phyloP scores from a whole-genome alignment of 2,797 vertebrate species.

The Gephyroberyx darwinii region DNA sequence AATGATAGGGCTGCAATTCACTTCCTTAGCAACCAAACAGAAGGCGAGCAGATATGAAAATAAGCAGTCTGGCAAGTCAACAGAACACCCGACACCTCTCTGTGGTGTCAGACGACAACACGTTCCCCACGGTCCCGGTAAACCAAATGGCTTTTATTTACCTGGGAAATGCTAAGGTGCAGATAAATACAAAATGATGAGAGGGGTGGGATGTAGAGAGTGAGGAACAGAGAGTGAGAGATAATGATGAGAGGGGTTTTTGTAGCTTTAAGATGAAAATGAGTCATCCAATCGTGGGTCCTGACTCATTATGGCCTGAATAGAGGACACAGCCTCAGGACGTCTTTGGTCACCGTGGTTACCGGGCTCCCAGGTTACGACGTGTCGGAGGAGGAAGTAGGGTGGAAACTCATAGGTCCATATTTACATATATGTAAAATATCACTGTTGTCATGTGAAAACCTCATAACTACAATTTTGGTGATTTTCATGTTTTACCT shows the following conservation, averaged over 20 bases:
- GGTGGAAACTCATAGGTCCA: constrained; percentile 51
- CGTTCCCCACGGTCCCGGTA: constrained; percentile 24
- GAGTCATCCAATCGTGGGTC: constrained; percentile 68
- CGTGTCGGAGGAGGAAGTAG: constrained; percentile 40
- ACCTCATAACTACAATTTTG: too few species aligned
- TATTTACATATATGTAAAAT: constrained; percentile 52
- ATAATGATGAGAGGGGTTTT: constrained; percentile 66
- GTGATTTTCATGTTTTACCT: too few species aligned
- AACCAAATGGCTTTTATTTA: constrained; percentile 60
- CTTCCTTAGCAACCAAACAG: constrained; percentile 64
- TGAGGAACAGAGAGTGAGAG: constrained; percentile 46
- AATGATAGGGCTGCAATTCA: constrained; percentile 55
- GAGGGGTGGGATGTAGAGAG: background rate
- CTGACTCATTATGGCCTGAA: constrained; percentile 70
- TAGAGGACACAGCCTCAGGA: constrained; percentile 46
- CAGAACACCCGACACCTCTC: constrained; percentile 51
- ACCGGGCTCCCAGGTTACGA: constrained; percentile 38
- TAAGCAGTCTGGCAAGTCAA: constrained; percentile 52
- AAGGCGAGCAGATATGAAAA: constrained; percentile 63
- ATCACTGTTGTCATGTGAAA: background rate
- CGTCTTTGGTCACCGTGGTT: constrained; percentile 64
- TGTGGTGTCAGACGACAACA: constrained; percentile 44
- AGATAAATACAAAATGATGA: constrained; percentile 51
- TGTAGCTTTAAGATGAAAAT: constrained; percentile 65
- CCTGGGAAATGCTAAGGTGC: constrained; percentile 49